These are phyloP conservation scores for Denticeps clupeoides DNA, from an alignment of 2,797 vertebrate genomes.

Conservation along the genomic window DNA sequence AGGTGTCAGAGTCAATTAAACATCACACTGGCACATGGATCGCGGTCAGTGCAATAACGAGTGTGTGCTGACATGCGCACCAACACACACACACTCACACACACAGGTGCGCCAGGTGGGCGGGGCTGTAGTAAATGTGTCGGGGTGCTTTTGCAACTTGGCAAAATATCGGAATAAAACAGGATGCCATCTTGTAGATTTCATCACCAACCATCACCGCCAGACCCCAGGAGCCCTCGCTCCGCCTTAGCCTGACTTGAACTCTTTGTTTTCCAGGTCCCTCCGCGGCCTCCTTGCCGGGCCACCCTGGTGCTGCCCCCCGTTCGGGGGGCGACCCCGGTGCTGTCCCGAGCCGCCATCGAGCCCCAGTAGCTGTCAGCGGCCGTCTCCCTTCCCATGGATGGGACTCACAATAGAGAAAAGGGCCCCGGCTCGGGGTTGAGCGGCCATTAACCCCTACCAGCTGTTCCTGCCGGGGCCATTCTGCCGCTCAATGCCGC, in stretches of 20 bases:
- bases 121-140: too few species aligned
- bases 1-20: conserved; percentile 99
- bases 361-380: conserved; percentile 97
- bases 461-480: conserved; percentile 99
- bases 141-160: conserved; percentile 67
- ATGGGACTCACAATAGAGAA: conserved; percentile 99
- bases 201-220: too few species aligned
- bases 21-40: conserved; percentile 96
- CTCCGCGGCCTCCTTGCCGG: too few species aligned
- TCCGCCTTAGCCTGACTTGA: too few species aligned
- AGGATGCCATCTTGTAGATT: too few species aligned
- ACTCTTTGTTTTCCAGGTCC: too few species aligned
- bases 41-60: conserved; percentile 99
- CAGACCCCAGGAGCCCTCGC: too few species aligned
- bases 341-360: conserved; percentile 85
- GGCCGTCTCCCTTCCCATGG: conserved; percentile 99
- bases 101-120: too few species aligned
- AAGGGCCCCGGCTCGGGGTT: conserved; percentile 97
- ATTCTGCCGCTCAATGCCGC: conserved; percentile 98
- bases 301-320: too few species aligned
- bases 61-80: conserved; percentile 74
- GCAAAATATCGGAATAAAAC: too few species aligned
- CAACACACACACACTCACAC: conserved; percentile 81
- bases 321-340: conserved; percentile 72
- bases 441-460: conserved; percentile 99